Evolutionary conservation across 2,888 invertebrate species (phyloP).

Genomic region (Drosophila leonis): DNA sequence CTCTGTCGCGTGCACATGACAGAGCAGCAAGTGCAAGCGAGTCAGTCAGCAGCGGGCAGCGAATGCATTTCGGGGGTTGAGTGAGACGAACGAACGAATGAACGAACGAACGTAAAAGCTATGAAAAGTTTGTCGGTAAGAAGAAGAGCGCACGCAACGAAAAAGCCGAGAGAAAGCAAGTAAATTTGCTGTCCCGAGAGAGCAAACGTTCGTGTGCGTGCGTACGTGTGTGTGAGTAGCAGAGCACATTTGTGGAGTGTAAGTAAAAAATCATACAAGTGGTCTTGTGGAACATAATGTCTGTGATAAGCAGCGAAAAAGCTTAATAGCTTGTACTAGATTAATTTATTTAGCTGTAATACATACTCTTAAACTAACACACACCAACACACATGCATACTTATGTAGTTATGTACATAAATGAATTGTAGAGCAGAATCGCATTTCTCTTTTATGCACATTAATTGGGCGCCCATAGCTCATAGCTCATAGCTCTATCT

Average conservation of each 20-base stretch:
- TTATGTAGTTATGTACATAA: conserved; percentile 4
- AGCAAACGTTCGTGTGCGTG: conserved; percentile 1
- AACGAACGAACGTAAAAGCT: conserved; percentile 33
- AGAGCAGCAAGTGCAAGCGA: conserved; percentile 39
- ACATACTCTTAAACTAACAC: neutral
- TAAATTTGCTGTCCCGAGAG: conserved; percentile 18
- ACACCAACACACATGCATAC: neutral
- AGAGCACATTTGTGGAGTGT: conserved; percentile 61
- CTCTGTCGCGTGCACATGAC: conserved; percentile 26
- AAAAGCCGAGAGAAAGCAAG: conserved; percentile 44
- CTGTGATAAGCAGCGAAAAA: conserved; percentile 44
- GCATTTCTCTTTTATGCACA: conserved; percentile 3
- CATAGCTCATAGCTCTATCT: neutral
- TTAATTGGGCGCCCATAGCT: conserved; percentile 9
- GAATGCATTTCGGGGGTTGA: conserved; percentile 64
- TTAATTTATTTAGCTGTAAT: conserved; percentile 42
- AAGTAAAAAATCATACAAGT: conserved; percentile 77
- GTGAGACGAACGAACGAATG: conserved; percentile 33
- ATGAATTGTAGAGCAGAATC: neutral
- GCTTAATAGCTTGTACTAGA: conserved; percentile 39
- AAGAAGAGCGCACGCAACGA: conserved; percentile 39
- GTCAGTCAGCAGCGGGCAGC: conserved; percentile 25
- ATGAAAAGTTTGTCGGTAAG: conserved; percentile 55
- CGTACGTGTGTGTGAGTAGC: conserved; percentile 4
- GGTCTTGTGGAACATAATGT: conserved; percentile 58